Conservation (phyloP, 2,888 invertebrate genomes). For the Vannuccia rotundouncinata region DNA sequence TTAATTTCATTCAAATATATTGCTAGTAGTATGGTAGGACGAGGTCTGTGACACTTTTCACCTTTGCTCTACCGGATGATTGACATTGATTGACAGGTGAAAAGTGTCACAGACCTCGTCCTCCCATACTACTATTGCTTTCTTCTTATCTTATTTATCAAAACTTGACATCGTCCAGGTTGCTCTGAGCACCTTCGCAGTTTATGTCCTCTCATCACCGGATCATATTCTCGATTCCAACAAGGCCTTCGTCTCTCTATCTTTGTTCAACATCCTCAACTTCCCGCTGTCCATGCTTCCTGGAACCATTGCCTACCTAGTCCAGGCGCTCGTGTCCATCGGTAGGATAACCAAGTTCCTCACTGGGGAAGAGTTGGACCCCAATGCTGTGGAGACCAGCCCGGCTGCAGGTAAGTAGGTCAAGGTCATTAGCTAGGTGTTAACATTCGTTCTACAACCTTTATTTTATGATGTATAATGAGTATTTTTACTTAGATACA, state of each 20-base stretch:
- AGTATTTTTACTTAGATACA: too few species aligned
- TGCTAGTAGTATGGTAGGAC: too few species aligned
- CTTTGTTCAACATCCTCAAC: constrained; percentile 45
- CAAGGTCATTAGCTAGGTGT: neutral
- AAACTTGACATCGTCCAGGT: too few species aligned
- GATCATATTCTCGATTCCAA: constrained; percentile 44
- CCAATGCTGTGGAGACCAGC: constrained; percentile 31
- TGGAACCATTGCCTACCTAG: constrained; percentile 44
- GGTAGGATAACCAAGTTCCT: constrained; percentile 36
- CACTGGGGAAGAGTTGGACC: constrained; percentile 35
- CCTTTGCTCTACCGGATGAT: too few species aligned
- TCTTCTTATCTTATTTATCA: too few species aligned
- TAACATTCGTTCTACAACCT: neutral
- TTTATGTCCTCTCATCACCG: constrained; percentile 42
- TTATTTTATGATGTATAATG: neutral
- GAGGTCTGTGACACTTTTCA: neutral
- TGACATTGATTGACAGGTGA: too few species aligned
- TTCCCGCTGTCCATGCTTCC: constrained; percentile 40
- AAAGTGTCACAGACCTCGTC: neutral
- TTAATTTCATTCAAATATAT: too few species aligned
- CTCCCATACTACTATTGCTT: too few species aligned
- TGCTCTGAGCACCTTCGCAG: constrained; percentile 42
- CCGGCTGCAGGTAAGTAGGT: constrained; percentile 24
- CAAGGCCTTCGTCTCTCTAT: constrained; percentile 46
- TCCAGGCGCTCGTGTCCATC: constrained; percentile 47